Base-by-base conservation (phyloP, 1,140 invertebrate species). In the Drosophila paulistorum region DNA sequence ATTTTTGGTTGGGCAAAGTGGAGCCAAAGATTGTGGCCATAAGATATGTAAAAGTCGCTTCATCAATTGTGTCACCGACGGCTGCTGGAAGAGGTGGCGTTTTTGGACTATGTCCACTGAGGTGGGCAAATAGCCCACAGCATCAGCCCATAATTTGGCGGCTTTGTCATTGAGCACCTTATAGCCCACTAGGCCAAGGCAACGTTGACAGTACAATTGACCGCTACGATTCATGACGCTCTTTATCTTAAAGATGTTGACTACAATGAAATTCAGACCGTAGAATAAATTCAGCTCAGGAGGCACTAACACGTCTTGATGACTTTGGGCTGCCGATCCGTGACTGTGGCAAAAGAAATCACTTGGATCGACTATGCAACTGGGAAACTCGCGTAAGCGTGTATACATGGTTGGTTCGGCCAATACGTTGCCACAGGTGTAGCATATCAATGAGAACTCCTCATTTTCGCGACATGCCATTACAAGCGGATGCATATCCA, bases 321-420 rank as follows among this genome's bases (percentile, higher is more conserved):
- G 59, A 51, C n/a, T 65, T 14, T 58, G 48, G 20, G 63, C 48
- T 1, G 11, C 51, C 0, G 45, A 1, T 11, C 61, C 70, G 33
- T 87, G 83, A 41, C 23, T 77, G 67, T 91, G 90, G 51, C 90
- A 91, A n/a, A 91, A 91, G 67, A 91, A 91, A 33, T 91, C 90
- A 13, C 71, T 77, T 10, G 81, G 71, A 75, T 91, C 86, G 35
- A 91, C 68, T 1, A 90, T 48, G 6, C 90, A 79, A 30, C 70
- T 78, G 23, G 90, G 90, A 30, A 87, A 91, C 48, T 91, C 90
- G 11, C 90, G 71, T 41, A 91, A 17, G 0, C 84, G 42, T 10
- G 59, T 64, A 7, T 89, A 87, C 0, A 3, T 33, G 3, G 30
- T 41, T 4, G 39, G 20, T 7, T 64, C 23, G n/a, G 77, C 73